These are phyloP conservation scores for Lates calcarifer DNA, from an alignment of 2,113 vertebrate species.

Conservation along the genomic window DNA sequence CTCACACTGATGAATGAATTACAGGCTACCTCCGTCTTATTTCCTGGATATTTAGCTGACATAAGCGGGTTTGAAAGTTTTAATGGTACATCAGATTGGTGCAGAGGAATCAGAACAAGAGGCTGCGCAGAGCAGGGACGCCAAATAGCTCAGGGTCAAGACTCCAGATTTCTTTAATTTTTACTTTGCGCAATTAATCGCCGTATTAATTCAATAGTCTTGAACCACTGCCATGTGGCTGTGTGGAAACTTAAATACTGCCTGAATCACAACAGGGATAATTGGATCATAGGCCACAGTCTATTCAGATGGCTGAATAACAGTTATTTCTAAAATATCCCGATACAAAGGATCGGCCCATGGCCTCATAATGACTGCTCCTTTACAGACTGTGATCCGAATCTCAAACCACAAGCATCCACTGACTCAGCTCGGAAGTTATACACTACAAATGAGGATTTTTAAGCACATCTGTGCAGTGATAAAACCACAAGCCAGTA, in stretches of 20 bases:
- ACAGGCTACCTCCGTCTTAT: not conserved
- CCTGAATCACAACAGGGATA: not conserved
- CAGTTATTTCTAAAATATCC: not conserved
- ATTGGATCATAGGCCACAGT: not conserved
- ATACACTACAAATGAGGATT: not conserved
- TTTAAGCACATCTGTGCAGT: not conserved
- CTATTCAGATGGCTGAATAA: not conserved
- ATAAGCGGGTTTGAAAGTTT: constrained; percentile 52
- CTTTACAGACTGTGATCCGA: not conserved
- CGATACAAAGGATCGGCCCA: not conserved
- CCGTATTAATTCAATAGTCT: too few relatives aligned
- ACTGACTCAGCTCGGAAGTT: constrained; percentile 8
- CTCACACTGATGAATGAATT: not conserved
- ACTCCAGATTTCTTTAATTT: too few relatives aligned
- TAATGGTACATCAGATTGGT: not conserved
- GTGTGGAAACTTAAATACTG: not conserved
- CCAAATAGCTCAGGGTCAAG: not conserved
- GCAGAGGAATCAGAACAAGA: constrained; percentile 29
- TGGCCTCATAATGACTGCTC: not conserved
- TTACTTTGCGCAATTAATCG: too few relatives aligned
- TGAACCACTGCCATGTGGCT: not conserved
- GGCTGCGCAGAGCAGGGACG: constrained; percentile 22
- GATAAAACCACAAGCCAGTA: not conserved
- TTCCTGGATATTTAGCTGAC: constrained; percentile 39
- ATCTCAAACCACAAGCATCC: not conserved